A percentile compares a stretch with the other conserved stretches of the same genome.
Conservation (phyloP, 2,113 vertebrate genomes). For the Reinhardtius hippoglossoides region DNA sequence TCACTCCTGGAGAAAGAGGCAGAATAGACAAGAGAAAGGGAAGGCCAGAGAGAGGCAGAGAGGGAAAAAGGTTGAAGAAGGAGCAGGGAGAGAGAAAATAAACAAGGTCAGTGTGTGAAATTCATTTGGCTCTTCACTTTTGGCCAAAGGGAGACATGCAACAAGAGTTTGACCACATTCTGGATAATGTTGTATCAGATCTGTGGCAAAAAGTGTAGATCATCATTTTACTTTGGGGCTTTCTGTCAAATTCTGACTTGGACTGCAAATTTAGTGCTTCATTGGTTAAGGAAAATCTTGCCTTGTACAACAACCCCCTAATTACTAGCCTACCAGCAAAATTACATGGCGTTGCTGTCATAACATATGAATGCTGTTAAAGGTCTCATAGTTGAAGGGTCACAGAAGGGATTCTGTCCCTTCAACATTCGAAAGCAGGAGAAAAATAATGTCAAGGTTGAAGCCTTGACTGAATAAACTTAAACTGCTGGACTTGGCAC, state of each 20-base stretch:
- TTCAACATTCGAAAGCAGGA: conserved; percentile 25
- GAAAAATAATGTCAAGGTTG: conserved; percentile 20
- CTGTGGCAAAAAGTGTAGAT: conserved; percentile 49
- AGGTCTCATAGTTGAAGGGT: conserved; percentile 36
- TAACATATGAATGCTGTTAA: conserved; percentile 53
- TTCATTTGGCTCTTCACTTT: conserved; percentile 32
- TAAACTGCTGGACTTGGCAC: conserved; percentile 3
- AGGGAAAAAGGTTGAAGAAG: not conserved
- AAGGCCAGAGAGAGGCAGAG: not conserved
- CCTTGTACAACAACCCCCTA: conserved; percentile 68
- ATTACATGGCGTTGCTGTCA: conserved; percentile 63
- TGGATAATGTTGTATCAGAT: conserved; percentile 58
- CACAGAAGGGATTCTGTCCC: not conserved
- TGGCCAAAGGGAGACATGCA: conserved; percentile 48
- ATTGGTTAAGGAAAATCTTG: conserved; percentile 63
- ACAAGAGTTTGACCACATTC: conserved; percentile 53
- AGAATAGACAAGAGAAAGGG: conserved; percentile 1
- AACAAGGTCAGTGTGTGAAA: conserved; percentile 51
- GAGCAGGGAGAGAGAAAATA: conserved; percentile 5
- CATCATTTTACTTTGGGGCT: conserved; percentile 59
- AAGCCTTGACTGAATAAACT: conserved; percentile 7
- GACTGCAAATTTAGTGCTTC: conserved; percentile 72
- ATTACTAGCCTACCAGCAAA: conserved; percentile 64
- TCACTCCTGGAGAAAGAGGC: conserved; percentile 79
- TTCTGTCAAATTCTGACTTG: conserved; percentile 53